Evolutionary conservation across 2,797 vertebrate genomes (phyloP), one percentile per base, ranked within the genome.

Genomic region (Chanos chanos): DNA sequence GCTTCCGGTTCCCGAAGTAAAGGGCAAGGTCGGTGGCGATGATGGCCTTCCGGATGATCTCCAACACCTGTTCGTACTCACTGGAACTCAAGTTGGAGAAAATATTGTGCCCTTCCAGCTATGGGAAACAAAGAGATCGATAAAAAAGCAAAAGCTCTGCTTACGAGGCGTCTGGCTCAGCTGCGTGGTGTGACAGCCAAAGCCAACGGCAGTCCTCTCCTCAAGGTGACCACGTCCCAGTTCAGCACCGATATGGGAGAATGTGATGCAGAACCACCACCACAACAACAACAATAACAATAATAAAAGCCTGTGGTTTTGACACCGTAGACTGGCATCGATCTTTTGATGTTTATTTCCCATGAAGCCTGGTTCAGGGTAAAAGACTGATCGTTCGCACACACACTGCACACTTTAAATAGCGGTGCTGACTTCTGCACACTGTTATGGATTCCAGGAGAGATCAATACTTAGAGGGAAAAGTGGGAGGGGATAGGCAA

Each of bases 91-190:
- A 88, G 85, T 96, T 94, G 86, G 94, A 96, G 91, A 99, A 99
- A 92, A 99, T 95, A 92, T 98, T 99, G 94, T 99, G 97, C 83
- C 97, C 96, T 92, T 99, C 97, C 93, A 99, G 87, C 97, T 99
- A 91, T 83, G 86, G 91, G 90, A 91, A 95, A 92, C 87, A 93
- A 85, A 91, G 85, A 94, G 89, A 88, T 89, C 88, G 90, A 86
- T 92, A 90, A 90, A 92, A 91, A 90, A 93, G 90, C 89, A 92
- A 85, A 91, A 89, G 85, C 89, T 92, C 88, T 85, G 83, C 83
- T 86, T 89, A 86, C 79, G 82, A 72, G 83, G 86, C 74, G 39
- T 83, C 79, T 81, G 53, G 82, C 80, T 82, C 71, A 81, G 78
- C 87, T 83, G 54, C 53, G 30, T 65, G 24, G 31, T n/a, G 51